These are phyloP conservation scores for Mesorhabditis sp. DNA, from an alignment of 2,888 invertebrate genomes.

Conservation along the genomic window DNA sequence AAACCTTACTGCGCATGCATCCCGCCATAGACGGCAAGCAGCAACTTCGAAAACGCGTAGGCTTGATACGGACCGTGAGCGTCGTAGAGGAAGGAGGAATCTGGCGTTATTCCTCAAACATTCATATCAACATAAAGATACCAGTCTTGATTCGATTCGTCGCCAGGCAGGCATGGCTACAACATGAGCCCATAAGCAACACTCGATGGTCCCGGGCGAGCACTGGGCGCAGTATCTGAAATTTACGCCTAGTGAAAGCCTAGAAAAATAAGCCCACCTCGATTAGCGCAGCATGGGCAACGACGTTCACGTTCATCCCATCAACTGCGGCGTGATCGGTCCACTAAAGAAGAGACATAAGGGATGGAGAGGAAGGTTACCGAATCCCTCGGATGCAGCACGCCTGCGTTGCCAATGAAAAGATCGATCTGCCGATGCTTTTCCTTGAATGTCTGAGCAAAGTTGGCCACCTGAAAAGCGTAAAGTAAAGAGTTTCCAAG, in stretches of 20 bases:
- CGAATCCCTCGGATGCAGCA: slow-evolving; percentile 2
- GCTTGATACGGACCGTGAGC: background rate
- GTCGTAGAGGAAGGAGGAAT: background rate
- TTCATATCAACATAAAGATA: background rate
- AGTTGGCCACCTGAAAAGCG: background rate
- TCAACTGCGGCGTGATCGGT: background rate
- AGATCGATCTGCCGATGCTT: background rate
- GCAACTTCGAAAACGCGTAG: slow-evolving; percentile 1
- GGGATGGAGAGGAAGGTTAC: background rate
- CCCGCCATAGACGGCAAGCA: background rate
- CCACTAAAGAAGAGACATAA: slow-evolving; percentile 3
- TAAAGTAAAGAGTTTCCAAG: no score
- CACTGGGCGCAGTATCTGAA: background rate
- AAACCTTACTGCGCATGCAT: background rate
- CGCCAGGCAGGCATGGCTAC: background rate
- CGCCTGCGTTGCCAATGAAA: background rate
- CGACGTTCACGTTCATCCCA: slow-evolving; percentile 4
- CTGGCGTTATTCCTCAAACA: background rate
- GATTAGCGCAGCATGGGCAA: background rate
- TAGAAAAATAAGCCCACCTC: background rate
- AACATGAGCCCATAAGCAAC: background rate
- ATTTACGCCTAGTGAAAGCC: background rate
- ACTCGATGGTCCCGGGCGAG: background rate
- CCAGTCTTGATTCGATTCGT: background rate
- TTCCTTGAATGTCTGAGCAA: background rate